phyloP scores from a whole-genome alignment of 2,113 vertebrate genomes.

The Chaetura pelagica region DNA sequence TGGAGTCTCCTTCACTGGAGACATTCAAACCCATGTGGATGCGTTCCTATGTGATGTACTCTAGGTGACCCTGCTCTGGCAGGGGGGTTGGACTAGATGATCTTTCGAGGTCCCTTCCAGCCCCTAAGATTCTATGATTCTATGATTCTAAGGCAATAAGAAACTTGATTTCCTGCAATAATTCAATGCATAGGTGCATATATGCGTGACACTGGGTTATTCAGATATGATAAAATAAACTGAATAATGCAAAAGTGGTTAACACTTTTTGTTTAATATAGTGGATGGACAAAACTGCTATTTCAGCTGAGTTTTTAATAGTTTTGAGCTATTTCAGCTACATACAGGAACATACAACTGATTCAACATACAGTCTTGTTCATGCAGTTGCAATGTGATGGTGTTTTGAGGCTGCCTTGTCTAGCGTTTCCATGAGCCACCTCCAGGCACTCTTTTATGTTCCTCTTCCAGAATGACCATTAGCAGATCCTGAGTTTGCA shows the following conservation, averaged over 20 bases:
- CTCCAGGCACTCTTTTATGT: not conserved
- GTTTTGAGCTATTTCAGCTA: not conserved
- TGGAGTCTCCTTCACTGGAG: too few species aligned
- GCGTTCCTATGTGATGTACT: too few species aligned
- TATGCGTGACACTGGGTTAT: not conserved
- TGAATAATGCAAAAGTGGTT: not conserved
- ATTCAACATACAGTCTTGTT: not conserved
- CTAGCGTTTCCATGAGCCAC: not conserved
- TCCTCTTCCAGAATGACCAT: not conserved
- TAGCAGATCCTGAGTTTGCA: not conserved
- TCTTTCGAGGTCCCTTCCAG: too few species aligned
- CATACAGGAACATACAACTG: not conserved
- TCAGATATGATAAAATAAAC: not conserved
- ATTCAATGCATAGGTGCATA: not conserved
- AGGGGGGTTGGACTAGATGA: too few species aligned
- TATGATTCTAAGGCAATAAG: too few species aligned
- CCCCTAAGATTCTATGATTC: too few species aligned
- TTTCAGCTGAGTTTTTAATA: not conserved
- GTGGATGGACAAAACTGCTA: not conserved
- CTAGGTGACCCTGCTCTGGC: too few species aligned
- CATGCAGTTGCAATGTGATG: fast-evolving
- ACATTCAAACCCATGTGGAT: too few species aligned
- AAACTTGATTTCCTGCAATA: not conserved
- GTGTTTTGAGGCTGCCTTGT: not conserved
- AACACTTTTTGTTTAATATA: not conserved